Base-by-base conservation (phyloP, 2,113 vertebrate genomes). In the Trematomus loennbergii region DNA sequence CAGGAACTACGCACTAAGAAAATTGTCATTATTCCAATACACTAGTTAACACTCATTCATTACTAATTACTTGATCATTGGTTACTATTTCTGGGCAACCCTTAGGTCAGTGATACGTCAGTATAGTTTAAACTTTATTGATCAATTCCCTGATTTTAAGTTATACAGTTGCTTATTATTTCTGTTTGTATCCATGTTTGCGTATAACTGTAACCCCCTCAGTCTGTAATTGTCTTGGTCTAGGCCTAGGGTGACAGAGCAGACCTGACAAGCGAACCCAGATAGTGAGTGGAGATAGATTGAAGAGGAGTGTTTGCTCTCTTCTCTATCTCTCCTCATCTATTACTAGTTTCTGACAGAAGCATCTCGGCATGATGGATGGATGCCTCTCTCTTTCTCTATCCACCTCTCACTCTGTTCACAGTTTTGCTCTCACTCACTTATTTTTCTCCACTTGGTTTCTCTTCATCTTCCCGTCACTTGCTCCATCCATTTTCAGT, bases 251-350 rank as follows among this genome's bases (percentile, higher is more conserved):
- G 80, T 90, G 75, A 88, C 84, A 65, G 81, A 82, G 70, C 84
- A 90, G 85, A 75, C 87, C 82, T 89, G 88, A 91, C 88, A 91
- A 85, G 78, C 46, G 46, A 90, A 83, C 81, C 71, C 79, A 87
- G 92, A 92, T 84, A 84, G 88, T 50, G 84, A 88, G 82, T 33
- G 75, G 78, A 88, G 86, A 91, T 85, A 87, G 87, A 92, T 82
- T 81, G 91, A 88, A 87, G 84, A 89, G 75, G 85, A 90, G 84
- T 90, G 93, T 88, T 84, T 86, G 87, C 81, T 81, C 88, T 80
- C 75, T 69, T 54, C 68, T 84, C 82, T 89, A 85, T 92, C 85
- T 85, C 85, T 89, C 78, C 80, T 75, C 89, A 92, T 94, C 85
- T 92, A 84, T 89, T 90, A 86, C 87, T 78, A 13, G 69, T 80